Conservation (phyloP, 2,113 vertebrate genomes). For the Hylia prasina region DNA sequence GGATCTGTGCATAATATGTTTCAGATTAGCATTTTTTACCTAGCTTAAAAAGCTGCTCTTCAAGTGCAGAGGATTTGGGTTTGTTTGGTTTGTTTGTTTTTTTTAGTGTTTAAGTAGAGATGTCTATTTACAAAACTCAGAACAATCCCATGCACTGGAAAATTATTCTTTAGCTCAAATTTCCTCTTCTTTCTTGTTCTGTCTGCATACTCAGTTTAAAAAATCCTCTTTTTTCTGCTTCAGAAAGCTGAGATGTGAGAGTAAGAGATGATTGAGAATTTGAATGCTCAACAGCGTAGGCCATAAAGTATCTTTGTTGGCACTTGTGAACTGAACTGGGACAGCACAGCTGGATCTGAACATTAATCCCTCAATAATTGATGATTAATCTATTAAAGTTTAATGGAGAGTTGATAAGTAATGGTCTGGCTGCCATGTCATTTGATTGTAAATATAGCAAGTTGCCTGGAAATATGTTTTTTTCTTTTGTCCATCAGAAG, state of each 20-base stretch:
- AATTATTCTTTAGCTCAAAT: not conserved
- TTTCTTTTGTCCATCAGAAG: slow-evolving; percentile 10
- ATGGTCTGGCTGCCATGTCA: slow-evolving; percentile 74
- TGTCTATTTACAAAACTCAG: not conserved
- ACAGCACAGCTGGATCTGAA: slow-evolving; percentile 75
- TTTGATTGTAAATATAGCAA: slow-evolving; percentile 70
- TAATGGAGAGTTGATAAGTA: slow-evolving; percentile 77
- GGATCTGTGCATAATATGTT: not conserved
- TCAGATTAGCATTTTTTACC: not conserved
- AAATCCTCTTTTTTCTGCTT: slow-evolving; percentile 21
- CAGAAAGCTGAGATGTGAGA: not conserved
- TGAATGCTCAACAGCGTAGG: not conserved
- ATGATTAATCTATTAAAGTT: slow-evolving; percentile 80
- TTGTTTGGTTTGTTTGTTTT: no score
- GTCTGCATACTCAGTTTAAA: not conserved
- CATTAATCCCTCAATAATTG: slow-evolving; percentile 81
- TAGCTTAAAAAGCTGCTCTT: not conserved
- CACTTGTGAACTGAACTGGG: slow-evolving; percentile 68
- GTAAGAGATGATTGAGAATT: not conserved
- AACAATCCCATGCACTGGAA: not conserved
- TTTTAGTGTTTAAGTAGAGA: not conserved
- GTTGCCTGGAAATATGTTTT: slow-evolving; percentile 67
- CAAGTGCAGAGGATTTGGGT: not conserved
- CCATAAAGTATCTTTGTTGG: slow-evolving; percentile 43
- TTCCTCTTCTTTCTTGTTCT: not conserved